Base-by-base conservation (phyloP, 2,888 invertebrate genomes). In the Dromius quadrimaculatus region DNA sequence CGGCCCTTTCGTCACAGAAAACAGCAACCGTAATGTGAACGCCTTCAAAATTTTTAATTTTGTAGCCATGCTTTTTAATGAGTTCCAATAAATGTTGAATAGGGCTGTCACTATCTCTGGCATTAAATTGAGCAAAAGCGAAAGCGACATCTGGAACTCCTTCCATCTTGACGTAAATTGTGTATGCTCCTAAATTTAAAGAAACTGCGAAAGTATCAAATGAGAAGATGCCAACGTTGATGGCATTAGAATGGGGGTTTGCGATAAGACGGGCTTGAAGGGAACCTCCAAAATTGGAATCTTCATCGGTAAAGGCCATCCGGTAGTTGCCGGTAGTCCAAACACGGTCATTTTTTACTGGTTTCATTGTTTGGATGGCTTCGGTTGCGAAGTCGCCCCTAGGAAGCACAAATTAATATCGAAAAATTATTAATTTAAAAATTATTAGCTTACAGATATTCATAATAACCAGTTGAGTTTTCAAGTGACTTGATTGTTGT, bases 181-280 rank as follows among this genome's bases (percentile, higher is more conserved):
- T 64, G 32, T 47, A 64, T 0, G 32, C 17, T 17, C 47, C 47
- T n/a, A 64, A 20, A 8, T 32, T 47, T 9, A 47, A 3, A 11
- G 45, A 47, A 9, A 47, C n/a, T 2, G 45, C 47, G 13, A 64
- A 20, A n/a, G 11, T 32, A 45, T 64, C 64, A 19, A 45, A 2
- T 4, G 32, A 45, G 2, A 47, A 19, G 11, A 64, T 34, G 0
- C 20, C 45, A n/a, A 34, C 15, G 32, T 34, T 64, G 41, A 20
- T 11, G n/a, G 47, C 5, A 22, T 64, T 64, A 11, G 64, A 15
- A 17, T 32, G 15, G n/a, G 64, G 43, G n/a, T 64, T 47, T 3
- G 64, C 45, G 11, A 64, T 32, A 32, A 64, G 45, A 32, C 47
- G 64, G 20, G 64, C 34, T 17, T 64, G 45, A 4, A 64, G n/a